phyloP scores from a whole-genome alignment of 2,113 vertebrate species.

The Myotis lucifugus region DNA sequence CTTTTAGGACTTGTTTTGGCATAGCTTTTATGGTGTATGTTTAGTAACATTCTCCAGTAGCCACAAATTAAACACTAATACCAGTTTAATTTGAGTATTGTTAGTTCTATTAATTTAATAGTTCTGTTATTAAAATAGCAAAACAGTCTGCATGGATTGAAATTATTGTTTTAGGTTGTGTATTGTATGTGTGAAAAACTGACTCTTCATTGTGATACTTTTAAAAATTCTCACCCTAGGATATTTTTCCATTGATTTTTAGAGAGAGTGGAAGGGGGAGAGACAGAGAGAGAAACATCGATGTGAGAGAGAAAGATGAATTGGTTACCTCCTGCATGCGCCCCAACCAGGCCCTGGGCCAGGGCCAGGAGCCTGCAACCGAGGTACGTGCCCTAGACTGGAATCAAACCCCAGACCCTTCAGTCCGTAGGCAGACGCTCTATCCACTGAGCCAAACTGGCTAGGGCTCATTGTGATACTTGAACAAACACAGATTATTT shows the following conservation, averaged over 20 bases:
- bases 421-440: too few relatives aligned
- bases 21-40: neutral
- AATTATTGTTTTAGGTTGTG: neutral
- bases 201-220: neutral
- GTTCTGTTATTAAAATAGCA: neutral
- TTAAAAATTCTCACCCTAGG: too few relatives aligned
- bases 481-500: neutral
- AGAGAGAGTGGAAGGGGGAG: too few relatives aligned
- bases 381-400: too few relatives aligned
- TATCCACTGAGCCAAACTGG: too few relatives aligned
- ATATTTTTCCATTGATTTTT: too few relatives aligned
- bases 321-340: too few relatives aligned
- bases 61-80: neutral
- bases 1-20: neutral
- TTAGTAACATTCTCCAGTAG: neutral
- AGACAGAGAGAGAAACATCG: too few relatives aligned
- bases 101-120: slow-evolving; percentile 15
- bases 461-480: neutral
- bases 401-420: too few relatives aligned
- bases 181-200: neutral
- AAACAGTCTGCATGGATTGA: neutral
- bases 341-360: too few relatives aligned
- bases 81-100: neutral
- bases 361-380: too few relatives aligned
- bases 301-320: too few relatives aligned